Conservation (phyloP, 2,888 invertebrate species). For the Argyra leucocephala region DNA sequence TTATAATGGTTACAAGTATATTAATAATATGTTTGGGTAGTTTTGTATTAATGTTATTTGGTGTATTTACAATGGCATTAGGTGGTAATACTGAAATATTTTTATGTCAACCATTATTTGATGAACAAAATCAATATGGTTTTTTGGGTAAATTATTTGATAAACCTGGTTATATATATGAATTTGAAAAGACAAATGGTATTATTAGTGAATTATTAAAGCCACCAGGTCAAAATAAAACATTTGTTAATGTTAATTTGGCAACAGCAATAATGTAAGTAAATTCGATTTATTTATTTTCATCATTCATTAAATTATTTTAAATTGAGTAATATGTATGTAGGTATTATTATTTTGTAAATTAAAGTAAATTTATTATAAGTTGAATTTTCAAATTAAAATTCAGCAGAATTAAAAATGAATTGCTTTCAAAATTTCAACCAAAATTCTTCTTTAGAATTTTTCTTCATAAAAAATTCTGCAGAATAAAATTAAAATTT, state of each 20-base stretch:
- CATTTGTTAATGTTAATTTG: slow-evolving; percentile 39
- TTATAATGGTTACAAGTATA: slow-evolving; percentile 36
- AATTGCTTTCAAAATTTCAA: too few species aligned
- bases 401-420: too few species aligned
- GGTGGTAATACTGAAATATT: slow-evolving; percentile 46
- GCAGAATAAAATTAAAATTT: too few species aligned
- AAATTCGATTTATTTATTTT: background rate
- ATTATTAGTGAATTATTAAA: slow-evolving; percentile 40
- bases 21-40: slow-evolving; percentile 38
- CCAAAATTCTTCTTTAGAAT: too few species aligned
- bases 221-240: slow-evolving; percentile 37
- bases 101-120: slow-evolving; percentile 63
- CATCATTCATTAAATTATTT: too few species aligned
- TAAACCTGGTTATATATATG: slow-evolving; percentile 53
- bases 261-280: slow-evolving; percentile 39
- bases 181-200: slow-evolving; percentile 42
- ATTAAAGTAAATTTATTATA: too few species aligned
- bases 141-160: slow-evolving; percentile 58
- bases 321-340: too few species aligned
- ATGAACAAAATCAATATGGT: slow-evolving; percentile 48
- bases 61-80: slow-evolving; percentile 36
- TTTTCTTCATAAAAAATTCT: too few species aligned
- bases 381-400: too few species aligned
- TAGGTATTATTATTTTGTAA: too few species aligned
- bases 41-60: slow-evolving; percentile 37